Base-by-base conservation (phyloP, 2,888 invertebrate species). In the Hypolimnas misippus region DNA sequence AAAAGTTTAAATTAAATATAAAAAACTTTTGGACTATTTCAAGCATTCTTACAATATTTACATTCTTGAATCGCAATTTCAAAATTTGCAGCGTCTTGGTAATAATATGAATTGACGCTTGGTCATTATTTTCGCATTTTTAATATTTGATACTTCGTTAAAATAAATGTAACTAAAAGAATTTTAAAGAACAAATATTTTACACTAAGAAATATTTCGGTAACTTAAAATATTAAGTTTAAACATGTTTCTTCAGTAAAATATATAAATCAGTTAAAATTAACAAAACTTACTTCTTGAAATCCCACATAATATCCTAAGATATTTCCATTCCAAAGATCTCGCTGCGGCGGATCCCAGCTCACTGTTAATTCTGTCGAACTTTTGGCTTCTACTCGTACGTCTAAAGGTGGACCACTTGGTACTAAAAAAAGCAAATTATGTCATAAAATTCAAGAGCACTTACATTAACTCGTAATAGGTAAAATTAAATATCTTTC, bases 251-350 rank as follows among this genome's bases (percentile, higher is more conserved):
- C n/a, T n/a, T n/a, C n/a, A n/a, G n/a, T n/a, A n/a, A n/a, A n/a
- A n/a, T n/a, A n/a, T n/a, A n/a, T n/a, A n/a, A n/a, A n/a, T n/a
- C n/a, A n/a, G 3, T 14, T 16, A 1, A 40, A 16, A 6, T 7
- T 6, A 42, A 42, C 10, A 17, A 2, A 17, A 72, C 78, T 76
- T 76, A 94, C 93, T 82, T 95, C 94, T 81, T 96, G 96, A 92
- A 96, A 97, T 72, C 97, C 97, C 29, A 97, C 96, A 79, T 97
- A 97, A 85, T 97, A 97, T 59, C 97, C 97, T 0, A 97, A 93
- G 70, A 97, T 93, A 76, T 96, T 96, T 46, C 97, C 97, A 80
- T 97, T 97, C 97, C 97, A 97, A 65, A 96, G 93, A 78, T 97
- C 96, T 73, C 95, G 93, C 75, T 96, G 94, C 19, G 97, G 97